phyloP scores from a whole-genome alignment of 2,113 vertebrate genomes.

The Bolborhynchus lineola region DNA sequence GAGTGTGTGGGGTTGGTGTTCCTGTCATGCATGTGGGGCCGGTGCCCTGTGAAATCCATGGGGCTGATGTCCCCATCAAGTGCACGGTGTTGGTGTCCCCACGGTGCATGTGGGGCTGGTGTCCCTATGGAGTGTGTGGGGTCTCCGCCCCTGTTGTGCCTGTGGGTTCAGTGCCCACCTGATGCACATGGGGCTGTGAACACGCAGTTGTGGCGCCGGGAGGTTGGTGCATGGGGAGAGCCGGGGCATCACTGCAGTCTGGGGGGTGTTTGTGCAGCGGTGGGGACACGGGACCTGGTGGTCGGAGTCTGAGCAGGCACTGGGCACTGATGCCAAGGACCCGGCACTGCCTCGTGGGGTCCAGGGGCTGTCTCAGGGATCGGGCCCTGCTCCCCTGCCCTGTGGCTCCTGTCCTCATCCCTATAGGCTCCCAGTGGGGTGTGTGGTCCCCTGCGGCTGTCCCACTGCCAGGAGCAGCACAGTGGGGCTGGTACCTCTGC shows the following conservation, averaged over 20 bases:
- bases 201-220: rapidly evolving
- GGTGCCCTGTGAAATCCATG: neutral
- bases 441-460: neutral
- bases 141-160: neutral
- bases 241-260: rapidly evolving
- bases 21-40: neutral
- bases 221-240: neutral
- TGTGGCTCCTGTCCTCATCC: neutral
- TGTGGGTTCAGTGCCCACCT: neutral
- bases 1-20: neutral
- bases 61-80: neutral
- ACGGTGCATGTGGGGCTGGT: neutral
- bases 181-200: neutral
- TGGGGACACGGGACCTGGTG: neutral
- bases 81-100: neutral
- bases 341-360: rapidly evolving
- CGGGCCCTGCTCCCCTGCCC: neutral
- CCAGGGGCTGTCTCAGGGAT: neutral
- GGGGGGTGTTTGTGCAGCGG: rapidly evolving
- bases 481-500: neutral
- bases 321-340: neutral
- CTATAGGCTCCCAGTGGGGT: neutral
- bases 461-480: neutral
- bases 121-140: neutral
- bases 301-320: rapidly evolving